These are phyloP conservation scores for Rhabditophanes sp. DNA, from an alignment of 2,888 invertebrate species.

Conservation along the genomic window DNA sequence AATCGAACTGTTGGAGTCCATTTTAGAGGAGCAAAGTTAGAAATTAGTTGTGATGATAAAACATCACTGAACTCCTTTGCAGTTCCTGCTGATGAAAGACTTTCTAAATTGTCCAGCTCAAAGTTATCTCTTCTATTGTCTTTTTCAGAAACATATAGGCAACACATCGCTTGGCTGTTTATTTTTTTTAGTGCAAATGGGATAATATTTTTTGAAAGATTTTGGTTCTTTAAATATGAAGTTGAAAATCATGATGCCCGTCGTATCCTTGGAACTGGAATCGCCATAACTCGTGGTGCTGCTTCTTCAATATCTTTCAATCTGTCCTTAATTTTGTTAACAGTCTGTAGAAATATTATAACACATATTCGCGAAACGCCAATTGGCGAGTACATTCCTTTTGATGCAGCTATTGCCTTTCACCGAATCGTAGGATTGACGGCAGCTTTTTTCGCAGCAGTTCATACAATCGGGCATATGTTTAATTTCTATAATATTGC, in stretches of 20 bases:
- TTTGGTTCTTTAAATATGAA: constrained; percentile 87
- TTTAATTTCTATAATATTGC: constrained; percentile 94
- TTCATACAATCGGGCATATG: constrained; percentile 82
- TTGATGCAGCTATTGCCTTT: constrained; percentile 86
- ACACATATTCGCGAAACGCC: constrained; percentile 84
- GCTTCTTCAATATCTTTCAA: constrained; percentile 85
- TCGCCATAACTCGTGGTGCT: constrained; percentile 57
- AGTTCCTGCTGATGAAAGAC: too few species aligned
- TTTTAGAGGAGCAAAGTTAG: constrained; percentile 28
- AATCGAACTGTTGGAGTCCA: constrained; percentile 38
- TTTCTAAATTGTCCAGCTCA: too few species aligned
- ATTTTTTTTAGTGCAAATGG: constrained; percentile 84
- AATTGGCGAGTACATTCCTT: constrained; percentile 76
- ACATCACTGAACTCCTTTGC: too few species aligned
- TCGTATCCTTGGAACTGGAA: constrained; percentile 91
- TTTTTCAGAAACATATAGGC: constrained; percentile 81
- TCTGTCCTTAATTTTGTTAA: constrained; percentile 71
- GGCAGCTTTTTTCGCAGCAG: constrained; percentile 72
- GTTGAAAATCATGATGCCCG: constrained; percentile 81
- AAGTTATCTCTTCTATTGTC: constrained; percentile 50
- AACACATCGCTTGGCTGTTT: constrained; percentile 84
- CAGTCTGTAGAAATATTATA: constrained; percentile 65
- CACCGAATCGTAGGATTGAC: constrained; percentile 91
- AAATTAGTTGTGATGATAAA: constrained; percentile 31
- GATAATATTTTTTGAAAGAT: constrained; percentile 78